Evolutionary conservation across 2,797 vertebrate genomes (phyloP).

Genomic region (Acomys russatus): DNA sequence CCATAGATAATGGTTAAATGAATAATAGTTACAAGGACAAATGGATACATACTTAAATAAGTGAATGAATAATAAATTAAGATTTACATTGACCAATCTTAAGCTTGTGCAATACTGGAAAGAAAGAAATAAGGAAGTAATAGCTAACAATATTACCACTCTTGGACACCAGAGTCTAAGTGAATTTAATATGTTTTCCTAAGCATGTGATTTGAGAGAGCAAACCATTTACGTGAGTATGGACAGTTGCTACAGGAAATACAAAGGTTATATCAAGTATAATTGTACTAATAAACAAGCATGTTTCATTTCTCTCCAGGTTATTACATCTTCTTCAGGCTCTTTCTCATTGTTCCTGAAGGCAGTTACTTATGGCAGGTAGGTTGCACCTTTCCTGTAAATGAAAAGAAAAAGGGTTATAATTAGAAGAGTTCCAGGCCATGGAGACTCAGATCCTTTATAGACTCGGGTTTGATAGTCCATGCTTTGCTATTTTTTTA

Average conservation of each 20-base stretch:
- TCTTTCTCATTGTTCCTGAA: background rate
- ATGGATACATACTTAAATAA: background rate
- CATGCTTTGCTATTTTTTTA: background rate
- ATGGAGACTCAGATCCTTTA: background rate
- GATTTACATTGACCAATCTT: background rate
- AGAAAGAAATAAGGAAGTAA: background rate
- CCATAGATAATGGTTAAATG: background rate
- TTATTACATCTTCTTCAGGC: background rate
- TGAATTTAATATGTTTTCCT: background rate
- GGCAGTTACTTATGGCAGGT: background rate
- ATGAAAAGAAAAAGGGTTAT: background rate
- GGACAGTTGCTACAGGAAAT: background rate
- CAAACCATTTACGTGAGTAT: background rate
- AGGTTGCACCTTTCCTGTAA: background rate
- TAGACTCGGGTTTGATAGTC: background rate
- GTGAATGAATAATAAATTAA: slow-evolving; percentile 2
- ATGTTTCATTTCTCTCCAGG: background rate
- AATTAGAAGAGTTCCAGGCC: background rate
- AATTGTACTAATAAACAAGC: background rate
- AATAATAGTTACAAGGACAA: background rate
- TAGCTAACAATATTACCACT: background rate
- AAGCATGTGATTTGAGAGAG: background rate
- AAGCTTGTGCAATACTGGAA: background rate
- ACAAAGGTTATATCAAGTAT: background rate
- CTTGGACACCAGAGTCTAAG: background rate